Evolutionary conservation across 2,797 vertebrate species (phyloP).

Genomic region (Chromobotia macracanthus): DNA sequence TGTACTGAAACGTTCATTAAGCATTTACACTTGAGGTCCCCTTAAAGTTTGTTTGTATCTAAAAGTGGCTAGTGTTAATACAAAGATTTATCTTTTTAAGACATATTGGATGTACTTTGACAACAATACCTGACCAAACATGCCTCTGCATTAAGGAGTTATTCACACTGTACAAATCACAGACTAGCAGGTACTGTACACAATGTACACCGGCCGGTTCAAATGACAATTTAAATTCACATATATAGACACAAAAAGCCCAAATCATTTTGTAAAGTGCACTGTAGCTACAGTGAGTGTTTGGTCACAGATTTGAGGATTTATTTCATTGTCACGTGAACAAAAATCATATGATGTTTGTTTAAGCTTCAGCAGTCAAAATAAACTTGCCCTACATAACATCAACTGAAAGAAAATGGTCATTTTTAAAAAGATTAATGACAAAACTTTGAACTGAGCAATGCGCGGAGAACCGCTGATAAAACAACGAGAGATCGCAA

Average conservation of each 20-base stretch:
- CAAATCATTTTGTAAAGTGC: conserved; percentile 26
- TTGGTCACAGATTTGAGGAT: background rate
- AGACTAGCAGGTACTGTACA: conserved; percentile 14
- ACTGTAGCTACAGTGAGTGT: conserved; percentile 9
- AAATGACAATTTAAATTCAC: conserved; percentile 9
- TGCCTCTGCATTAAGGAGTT: background rate
- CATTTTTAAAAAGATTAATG: background rate
- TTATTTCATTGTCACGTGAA: background rate
- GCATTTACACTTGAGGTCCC: conserved; percentile 73
- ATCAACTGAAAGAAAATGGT: background rate
- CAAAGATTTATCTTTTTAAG: conserved; percentile 67
- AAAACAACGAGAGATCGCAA: conserved; percentile 12
- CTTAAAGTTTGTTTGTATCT: conserved; percentile 77
- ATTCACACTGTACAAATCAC: conserved; percentile 11
- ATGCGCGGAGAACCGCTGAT: background rate
- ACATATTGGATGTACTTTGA: conserved; percentile 68
- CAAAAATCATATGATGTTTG: background rate
- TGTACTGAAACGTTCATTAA: conserved; percentile 71
- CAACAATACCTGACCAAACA: conserved; percentile 14
- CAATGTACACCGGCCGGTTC: background rate
- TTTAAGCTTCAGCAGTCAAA: background rate
- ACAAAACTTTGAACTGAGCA: background rate
- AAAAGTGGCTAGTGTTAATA: conserved; percentile 81
- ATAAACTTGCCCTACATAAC: conserved; percentile 2
- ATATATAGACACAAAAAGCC: background rate